phyloP scores from a whole-genome alignment of 2,113 vertebrate genomes.

The Rana temporaria region DNA sequence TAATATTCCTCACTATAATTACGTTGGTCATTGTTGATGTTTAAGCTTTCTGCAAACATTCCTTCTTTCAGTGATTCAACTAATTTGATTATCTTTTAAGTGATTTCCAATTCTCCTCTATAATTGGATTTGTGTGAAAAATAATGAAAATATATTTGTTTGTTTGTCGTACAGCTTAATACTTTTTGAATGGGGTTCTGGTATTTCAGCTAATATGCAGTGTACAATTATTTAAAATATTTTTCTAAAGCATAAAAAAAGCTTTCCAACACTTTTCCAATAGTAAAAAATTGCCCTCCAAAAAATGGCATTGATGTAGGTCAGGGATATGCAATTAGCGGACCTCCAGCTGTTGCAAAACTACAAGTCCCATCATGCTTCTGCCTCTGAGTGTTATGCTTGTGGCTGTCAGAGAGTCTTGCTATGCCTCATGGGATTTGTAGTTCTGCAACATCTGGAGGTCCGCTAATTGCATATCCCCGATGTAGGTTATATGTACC shows the following conservation, averaged over 20 bases:
- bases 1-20: conserved; percentile 41
- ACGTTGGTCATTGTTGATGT: conserved; percentile 18
- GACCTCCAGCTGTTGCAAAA: too few species aligned
- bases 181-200: conserved; percentile 18
- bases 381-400: too few species aligned
- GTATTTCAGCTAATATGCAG: conserved; percentile 14
- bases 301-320: not conserved
- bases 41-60: conserved; percentile 12
- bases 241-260: too few species aligned
- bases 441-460: too few species aligned
- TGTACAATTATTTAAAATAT: not conserved
- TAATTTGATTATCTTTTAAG: conserved; percentile 32
- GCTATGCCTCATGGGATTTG: too few species aligned
- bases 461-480: too few species aligned
- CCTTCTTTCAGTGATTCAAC: conserved; percentile 17
- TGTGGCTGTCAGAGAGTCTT: too few species aligned
- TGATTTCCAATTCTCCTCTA: conserved; percentile 23
- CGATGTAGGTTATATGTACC: too few species aligned
- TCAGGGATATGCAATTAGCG: too few species aligned
- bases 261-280: too few species aligned
- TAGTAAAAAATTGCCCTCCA: not conserved
- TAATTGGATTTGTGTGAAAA: conserved; percentile 46
- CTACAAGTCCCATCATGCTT: too few species aligned
- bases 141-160: conserved; percentile 49
- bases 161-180: conserved; percentile 40